These are phyloP conservation scores for Ennomos erosarius DNA, from an alignment of 2,888 invertebrate genomes.

Conservation along the genomic window DNA sequence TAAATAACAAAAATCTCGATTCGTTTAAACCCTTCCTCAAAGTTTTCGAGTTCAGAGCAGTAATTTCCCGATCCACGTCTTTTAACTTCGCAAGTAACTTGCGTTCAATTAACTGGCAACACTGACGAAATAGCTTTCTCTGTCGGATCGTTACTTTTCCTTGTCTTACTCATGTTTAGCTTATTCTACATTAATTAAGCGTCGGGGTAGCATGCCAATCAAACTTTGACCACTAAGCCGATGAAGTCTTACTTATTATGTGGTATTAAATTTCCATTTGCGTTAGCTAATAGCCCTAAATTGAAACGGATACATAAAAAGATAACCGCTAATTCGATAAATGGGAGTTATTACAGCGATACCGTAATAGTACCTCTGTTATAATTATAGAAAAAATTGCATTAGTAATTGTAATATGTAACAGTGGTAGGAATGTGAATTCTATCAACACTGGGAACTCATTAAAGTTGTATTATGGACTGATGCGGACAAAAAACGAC, in stretches of 20 bases:
- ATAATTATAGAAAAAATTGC: constrained; percentile 54
- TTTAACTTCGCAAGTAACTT: constrained; percentile 68
- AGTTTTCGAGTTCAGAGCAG: constrained; percentile 60
- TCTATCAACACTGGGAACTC: constrained; percentile 58
- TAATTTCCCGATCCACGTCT: constrained; percentile 66
- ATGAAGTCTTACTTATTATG: constrained; percentile 81
- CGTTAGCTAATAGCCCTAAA: constrained; percentile 65
- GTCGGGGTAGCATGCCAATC: constrained; percentile 81
- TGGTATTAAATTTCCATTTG: constrained; percentile 82
- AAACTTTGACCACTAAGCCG: constrained; percentile 82
- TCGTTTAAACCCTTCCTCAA: constrained; percentile 54
- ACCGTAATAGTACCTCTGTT: constrained; percentile 32
- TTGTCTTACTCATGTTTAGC: constrained; percentile 65
- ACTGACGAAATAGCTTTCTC: constrained; percentile 62
- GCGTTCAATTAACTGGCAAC: constrained; percentile 75
- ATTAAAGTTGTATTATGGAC: constrained; percentile 61
- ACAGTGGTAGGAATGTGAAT: constrained; percentile 45
- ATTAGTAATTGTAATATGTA: constrained; percentile 41
- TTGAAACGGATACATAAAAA: constrained; percentile 68
- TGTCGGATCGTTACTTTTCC: constrained; percentile 52
- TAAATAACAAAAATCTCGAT: constrained; percentile 52
- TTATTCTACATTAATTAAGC: constrained; percentile 80
- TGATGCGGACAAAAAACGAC: constrained; percentile 66
- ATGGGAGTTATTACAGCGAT: constrained; percentile 45
- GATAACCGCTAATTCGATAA: constrained; percentile 60